Conservation (phyloP, 64 coral and sea anemone species). For the Orbicella faveolata region DNA sequence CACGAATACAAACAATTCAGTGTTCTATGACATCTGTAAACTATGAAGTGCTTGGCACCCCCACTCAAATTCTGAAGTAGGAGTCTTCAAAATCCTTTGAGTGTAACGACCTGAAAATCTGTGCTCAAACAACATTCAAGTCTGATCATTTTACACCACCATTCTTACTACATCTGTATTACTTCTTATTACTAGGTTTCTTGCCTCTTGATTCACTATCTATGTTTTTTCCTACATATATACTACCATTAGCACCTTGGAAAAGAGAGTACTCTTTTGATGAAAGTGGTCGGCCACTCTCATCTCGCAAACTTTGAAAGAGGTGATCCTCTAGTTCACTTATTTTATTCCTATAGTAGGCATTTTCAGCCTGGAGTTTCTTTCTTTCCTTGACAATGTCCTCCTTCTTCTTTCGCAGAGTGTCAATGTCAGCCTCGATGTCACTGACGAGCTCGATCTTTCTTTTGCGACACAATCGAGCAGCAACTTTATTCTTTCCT, state of each 20-base stretch:
- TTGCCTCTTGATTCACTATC: constrained; percentile 33
- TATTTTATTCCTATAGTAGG: constrained; percentile 64
- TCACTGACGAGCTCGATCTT: constrained; percentile 80
- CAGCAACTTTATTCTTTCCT: constrained; percentile 98
- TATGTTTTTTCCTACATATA: constrained; percentile 82
- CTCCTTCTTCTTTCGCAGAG: constrained; percentile 64
- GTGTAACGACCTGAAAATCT: too few species aligned
- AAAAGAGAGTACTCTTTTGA: constrained; percentile 79
- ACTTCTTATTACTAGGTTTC: background rate
- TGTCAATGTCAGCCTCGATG: constrained; percentile 66
- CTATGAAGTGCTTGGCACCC: too few species aligned
- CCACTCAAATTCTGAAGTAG: too few species aligned
- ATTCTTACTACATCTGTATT: background rate
- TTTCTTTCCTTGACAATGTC: constrained; percentile 69
- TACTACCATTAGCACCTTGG: constrained; percentile 82
- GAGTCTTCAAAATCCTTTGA: too few species aligned
- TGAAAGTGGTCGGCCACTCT: constrained; percentile 75
- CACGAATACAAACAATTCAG: too few species aligned
- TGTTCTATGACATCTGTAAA: too few species aligned
- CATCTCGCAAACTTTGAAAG: constrained; percentile 75
- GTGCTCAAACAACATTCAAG: background rate
- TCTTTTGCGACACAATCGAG: constrained; percentile 89
- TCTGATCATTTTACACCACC: background rate
- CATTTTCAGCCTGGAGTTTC: constrained; percentile 69
- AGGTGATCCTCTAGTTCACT: constrained; percentile 65